A percentile compares a stretch with the other conserved stretches of the same genome.
Evolutionary conservation across 1,140 invertebrate genomes (phyloP).

Genomic region (Drosophila tristis): DNA sequence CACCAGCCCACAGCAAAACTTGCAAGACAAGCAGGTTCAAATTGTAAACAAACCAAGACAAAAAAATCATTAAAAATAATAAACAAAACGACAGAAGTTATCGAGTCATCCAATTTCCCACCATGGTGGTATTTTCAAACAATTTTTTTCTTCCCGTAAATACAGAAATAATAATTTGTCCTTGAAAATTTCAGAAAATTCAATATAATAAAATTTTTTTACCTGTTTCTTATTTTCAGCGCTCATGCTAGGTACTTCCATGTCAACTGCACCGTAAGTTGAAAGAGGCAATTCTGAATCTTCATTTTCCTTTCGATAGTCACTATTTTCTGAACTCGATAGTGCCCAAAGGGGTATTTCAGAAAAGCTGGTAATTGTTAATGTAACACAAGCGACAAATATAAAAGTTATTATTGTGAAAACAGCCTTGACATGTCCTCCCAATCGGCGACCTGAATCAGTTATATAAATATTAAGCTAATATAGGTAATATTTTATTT

Average conservation of each 20-base stretch:
- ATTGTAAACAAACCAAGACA: too few relatives aligned
- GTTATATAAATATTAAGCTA: not conserved
- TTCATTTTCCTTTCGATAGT: slow-evolving; percentile 26
- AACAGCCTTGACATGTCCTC: slow-evolving; percentile 95
- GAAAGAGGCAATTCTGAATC: slow-evolving; percentile 14
- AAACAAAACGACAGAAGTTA: too few relatives aligned
- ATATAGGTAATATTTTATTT: not conserved
- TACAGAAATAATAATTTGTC: too few relatives aligned
- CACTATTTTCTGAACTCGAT: slow-evolving; percentile 57
- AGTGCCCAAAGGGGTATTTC: slow-evolving; percentile 91
- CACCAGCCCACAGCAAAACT: too few relatives aligned
- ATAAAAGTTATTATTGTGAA: slow-evolving; percentile 95
- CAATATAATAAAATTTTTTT: not conserved
- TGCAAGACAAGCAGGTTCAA: too few relatives aligned
- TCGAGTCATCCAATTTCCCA: too few relatives aligned
- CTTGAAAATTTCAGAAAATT: too few relatives aligned
- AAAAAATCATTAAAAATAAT: too few relatives aligned
- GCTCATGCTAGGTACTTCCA: slow-evolving; percentile 18
- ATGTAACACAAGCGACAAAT: slow-evolving; percentile 91
- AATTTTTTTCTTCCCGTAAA: too few relatives aligned
- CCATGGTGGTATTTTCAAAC: too few relatives aligned
- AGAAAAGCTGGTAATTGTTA: slow-evolving; percentile 93
- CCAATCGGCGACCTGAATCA: slow-evolving; percentile 86
- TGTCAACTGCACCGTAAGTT: slow-evolving; percentile 59
- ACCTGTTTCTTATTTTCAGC: slow-evolving; percentile 1